phyloP scores from a whole-genome alignment of 2,888 invertebrate genomes.

The Erebia epiphron region DNA sequence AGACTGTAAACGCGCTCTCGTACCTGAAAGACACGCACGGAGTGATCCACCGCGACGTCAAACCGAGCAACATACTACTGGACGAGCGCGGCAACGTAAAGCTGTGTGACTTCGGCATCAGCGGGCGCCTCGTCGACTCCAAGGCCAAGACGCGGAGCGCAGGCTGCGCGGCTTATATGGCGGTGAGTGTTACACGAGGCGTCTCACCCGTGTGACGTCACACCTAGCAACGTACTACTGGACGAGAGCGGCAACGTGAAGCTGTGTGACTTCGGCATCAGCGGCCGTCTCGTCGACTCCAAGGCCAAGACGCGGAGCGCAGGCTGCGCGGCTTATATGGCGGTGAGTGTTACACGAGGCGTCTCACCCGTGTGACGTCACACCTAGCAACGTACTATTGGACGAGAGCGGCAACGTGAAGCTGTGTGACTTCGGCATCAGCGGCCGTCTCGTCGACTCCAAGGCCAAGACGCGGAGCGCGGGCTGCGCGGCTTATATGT shows the following conservation, averaged over 20 bases:
- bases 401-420: conserved; percentile 98
- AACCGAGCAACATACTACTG: conserved; percentile 98
- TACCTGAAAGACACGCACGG: conserved; percentile 98
- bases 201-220: background rate
- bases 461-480: conserved; percentile 95
- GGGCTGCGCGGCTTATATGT: conserved; percentile 92
- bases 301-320: conserved; percentile 95
- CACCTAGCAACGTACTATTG: background rate
- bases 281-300: conserved; percentile 98
- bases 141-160: conserved; percentile 98
- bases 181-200: conserved; percentile 84
- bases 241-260: conserved; percentile 98
- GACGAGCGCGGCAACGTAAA: conserved; percentile 98
- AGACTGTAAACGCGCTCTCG: conserved; percentile 97
- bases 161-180: conserved; percentile 99
- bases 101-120: conserved; percentile 99
- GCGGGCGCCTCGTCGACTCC: conserved; percentile 98
- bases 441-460: conserved; percentile 98
- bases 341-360: conserved; percentile 84
- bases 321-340: conserved; percentile 92
- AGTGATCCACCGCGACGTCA: conserved; percentile 98
- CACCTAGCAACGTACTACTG: background rate
- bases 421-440: conserved; percentile 99
- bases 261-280: conserved; percentile 99
- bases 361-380: background rate